Evolutionary conservation across 2,113 vertebrate genomes (phyloP).

Genomic region (Sciurus niger): DNA sequence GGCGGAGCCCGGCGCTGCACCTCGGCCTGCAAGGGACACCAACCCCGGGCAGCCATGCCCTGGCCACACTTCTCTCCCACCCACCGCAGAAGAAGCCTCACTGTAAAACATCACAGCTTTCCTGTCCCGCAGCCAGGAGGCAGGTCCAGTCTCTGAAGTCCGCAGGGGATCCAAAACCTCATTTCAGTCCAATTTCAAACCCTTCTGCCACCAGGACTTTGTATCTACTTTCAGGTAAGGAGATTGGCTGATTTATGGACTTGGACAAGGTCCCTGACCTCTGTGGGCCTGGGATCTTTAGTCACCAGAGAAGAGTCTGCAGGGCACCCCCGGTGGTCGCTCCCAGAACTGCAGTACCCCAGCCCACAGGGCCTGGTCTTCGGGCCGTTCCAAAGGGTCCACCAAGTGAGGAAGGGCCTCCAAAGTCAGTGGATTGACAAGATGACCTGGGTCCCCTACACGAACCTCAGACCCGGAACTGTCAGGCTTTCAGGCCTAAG

Average conservation of each 20-base stretch:
- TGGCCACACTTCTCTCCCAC: too few relatives aligned
- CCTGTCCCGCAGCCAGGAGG: not conserved
- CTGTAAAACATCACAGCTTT: not conserved
- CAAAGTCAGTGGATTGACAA: accelerated
- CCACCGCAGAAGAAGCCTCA: not conserved
- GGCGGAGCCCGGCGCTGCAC: not conserved
- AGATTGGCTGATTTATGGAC: not conserved
- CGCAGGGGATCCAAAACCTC: slow-evolving; percentile 46
- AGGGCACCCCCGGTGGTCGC: accelerated
- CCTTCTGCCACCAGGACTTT: not conserved
- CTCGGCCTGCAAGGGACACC: too few relatives aligned
- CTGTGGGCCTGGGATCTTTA: not conserved
- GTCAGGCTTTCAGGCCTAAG: not conserved
- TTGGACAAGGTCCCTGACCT: not conserved
- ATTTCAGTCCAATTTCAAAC: slow-evolving; percentile 58
- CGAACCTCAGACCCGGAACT: not conserved
- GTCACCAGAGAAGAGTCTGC: accelerated
- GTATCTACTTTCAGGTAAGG: not conserved
- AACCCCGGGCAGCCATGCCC: too few relatives aligned
- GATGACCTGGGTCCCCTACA: accelerated
- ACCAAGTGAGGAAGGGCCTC: too few relatives aligned
- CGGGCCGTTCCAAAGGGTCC: accelerated
- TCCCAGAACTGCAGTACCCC: not conserved
- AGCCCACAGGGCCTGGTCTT: accelerated
- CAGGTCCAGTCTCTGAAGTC: not conserved